Evolutionary conservation across 2,797 vertebrate genomes (phyloP), one percentile per base, ranked within the genome.

Genomic region (Channa striata): DNA sequence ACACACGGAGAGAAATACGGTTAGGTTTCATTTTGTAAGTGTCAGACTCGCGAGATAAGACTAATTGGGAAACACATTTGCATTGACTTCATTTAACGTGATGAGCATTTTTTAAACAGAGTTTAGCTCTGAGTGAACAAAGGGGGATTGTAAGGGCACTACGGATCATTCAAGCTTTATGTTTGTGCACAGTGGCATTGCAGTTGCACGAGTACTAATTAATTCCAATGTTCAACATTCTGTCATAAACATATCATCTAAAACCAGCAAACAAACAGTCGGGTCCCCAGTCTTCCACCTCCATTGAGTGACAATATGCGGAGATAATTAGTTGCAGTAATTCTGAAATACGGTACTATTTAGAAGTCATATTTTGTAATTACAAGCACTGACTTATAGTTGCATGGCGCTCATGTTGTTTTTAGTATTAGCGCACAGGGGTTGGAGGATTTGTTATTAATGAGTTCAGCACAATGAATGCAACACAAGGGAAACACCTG

Each of bases 51-150:
- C 51, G 52, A 78, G 83, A 84, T 79, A 81, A 71, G 66, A 74
- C 65, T 87, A 81, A 88, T 82, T 86, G 61, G 59, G 64, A 83
- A 88, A 77, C 67, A 46, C 72, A 76, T 80, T 82, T 74, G 62
- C 48, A 69, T 73, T 70, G 74, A 78, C 68, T 60, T 64, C 52
- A 76, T 78, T 82, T 58, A 77, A 72, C 10, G 10, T 68, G 67
- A 66, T 64, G 51, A 83, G 57, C 65, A 67, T 75, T 80, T 68
- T 74, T 75, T 37, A 10, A 85, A 77, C 74, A 61, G 71, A 74
- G 71, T 77, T 75, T 60, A 65, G 77, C 72, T 83, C 37, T 30
- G 75, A 87, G 56, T 59, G 53, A 75, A 81, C 78, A 86, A 75
- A 78, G 51, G 58, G 30, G 37, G 21, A 30, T 43, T 74, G 64